Base-by-base conservation (phyloP, 1,140 invertebrate genomes). In the Luehdorfia chinensis region DNA sequence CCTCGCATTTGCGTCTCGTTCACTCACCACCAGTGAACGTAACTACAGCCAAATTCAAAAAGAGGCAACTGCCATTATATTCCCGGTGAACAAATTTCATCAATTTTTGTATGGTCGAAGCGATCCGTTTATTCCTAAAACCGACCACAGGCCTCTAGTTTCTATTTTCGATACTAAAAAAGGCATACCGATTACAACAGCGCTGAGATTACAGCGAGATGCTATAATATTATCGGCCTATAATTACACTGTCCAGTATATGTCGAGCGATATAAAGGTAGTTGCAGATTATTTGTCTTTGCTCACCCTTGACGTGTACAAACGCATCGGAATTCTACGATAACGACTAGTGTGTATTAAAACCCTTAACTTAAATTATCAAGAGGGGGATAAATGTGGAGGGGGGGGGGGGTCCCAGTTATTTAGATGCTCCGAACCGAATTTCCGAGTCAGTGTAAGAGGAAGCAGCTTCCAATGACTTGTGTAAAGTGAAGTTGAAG, bases 1-100 rank as follows among this genome's bases (percentile, higher is more conserved):
- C 1, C 62, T 89, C 2, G 72, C 77, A 8, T 89, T 71, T 51
- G 81, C 80, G 2, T 88, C 84, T 2, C 48, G 80, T 21, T 63
- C 77, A 5, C 51, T 89, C 5, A 81, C 75, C 2, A 4, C 44
- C 4, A 59, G 70, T 18, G 79, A 90, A 61, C n/a, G 57, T 19
- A 86, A 87, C 19, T 88, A 88, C 48, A 75, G 69, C 7, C 77
- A 88, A 55, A 78, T 88, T 1, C 84, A 90, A 45, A 76, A 80
- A 47, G 87, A 90, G 57, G 63, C 84, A 2, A 57, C 88, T 1
- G 81, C 87, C 2, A 84, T 88, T 32, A 64, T 89, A 2, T 90
- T 87, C 50, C 69, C 66, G 4, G 59, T 74, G 2, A 70, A 83
- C 39, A 46, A 65, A 21, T 88, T 87, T 61, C 75, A 78, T 48